phyloP scores from a whole-genome alignment of 2,797 vertebrate species.

The Danio jaintianensis region DNA sequence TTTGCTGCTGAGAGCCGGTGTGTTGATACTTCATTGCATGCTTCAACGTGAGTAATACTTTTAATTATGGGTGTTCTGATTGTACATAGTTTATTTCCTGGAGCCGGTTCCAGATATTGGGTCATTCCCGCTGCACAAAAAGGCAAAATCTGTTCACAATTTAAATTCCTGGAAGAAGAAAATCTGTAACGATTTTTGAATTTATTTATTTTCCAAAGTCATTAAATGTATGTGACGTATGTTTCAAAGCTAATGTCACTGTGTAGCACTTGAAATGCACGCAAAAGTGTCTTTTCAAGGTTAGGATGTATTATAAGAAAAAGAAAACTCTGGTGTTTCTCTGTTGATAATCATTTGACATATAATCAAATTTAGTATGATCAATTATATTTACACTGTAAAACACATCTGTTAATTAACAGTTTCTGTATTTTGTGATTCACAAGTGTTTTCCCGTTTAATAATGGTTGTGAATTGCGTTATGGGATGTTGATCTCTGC shows the following conservation, averaged over 20 bases:
- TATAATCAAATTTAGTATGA: too few species aligned
- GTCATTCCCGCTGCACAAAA: conserved; percentile 70
- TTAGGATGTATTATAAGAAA: conserved; percentile 10
- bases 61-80: conserved; percentile 80
- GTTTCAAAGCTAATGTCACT: conserved; percentile 64
- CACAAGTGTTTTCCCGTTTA: too few species aligned
- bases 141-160: conserved; percentile 74
- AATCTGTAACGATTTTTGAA: conserved; percentile 59
- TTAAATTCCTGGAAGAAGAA: conserved; percentile 70
- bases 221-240: conserved; percentile 66
- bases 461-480: too few species aligned
- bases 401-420: too few species aligned
- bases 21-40: conserved; percentile 73
- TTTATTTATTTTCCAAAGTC: conserved; percentile 63
- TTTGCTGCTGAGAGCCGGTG: conserved; percentile 64
- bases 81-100: conserved; percentile 74
- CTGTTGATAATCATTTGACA: too few species aligned
- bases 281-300: conserved; percentile 17
- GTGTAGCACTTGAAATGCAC: conserved; percentile 43
- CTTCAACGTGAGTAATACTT: conserved; percentile 79
- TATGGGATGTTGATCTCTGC: too few species aligned
- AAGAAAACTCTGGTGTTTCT: neutral
- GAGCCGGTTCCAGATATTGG: conserved; percentile 74
- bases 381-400: too few species aligned
- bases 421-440: too few species aligned